Conservation (phyloP, 1,140 invertebrate genomes). For the Antheraea mylitta region DNA sequence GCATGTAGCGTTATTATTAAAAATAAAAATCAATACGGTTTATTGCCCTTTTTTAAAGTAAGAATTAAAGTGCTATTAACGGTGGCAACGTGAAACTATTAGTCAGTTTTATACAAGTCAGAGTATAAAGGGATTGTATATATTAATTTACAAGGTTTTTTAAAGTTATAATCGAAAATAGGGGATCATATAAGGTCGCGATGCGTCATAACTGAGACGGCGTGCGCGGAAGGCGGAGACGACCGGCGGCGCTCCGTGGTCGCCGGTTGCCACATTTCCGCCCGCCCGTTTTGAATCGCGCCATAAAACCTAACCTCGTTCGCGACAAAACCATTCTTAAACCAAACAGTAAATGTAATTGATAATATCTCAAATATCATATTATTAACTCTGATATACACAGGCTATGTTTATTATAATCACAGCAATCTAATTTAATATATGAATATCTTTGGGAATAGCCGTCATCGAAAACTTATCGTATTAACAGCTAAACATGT, state of each 20-base stretch:
- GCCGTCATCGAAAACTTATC: too few species aligned
- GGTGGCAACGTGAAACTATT: not conserved
- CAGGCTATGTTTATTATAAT: too few species aligned
- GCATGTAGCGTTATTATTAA: too few species aligned
- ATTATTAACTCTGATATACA: too few species aligned
- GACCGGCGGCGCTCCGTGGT: slow-evolving; percentile 39
- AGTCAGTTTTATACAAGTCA: not conserved
- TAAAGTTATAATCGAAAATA: not conserved
- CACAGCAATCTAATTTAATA: too few species aligned
- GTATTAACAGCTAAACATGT: too few species aligned
- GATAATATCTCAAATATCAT: too few species aligned
- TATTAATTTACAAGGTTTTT: not conserved
- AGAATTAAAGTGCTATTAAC: not conserved
- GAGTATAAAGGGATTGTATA: not conserved
- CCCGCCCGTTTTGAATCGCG: slow-evolving; percentile 49
- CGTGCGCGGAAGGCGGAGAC: slow-evolving; percentile 62
- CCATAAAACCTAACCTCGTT: slow-evolving; percentile 17
- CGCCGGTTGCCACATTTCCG: slow-evolving; percentile 44
- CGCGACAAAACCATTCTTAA: too few species aligned
- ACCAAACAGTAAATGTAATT: too few species aligned
- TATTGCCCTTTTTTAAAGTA: not conserved
- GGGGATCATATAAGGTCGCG: slow-evolving; percentile 1
- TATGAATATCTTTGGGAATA: too few species aligned
- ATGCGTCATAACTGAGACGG: slow-evolving; percentile 46
- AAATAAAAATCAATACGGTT: too few species aligned